Base-by-base conservation (phyloP, 1,140 invertebrate species). In the Hermetia illucens region DNA sequence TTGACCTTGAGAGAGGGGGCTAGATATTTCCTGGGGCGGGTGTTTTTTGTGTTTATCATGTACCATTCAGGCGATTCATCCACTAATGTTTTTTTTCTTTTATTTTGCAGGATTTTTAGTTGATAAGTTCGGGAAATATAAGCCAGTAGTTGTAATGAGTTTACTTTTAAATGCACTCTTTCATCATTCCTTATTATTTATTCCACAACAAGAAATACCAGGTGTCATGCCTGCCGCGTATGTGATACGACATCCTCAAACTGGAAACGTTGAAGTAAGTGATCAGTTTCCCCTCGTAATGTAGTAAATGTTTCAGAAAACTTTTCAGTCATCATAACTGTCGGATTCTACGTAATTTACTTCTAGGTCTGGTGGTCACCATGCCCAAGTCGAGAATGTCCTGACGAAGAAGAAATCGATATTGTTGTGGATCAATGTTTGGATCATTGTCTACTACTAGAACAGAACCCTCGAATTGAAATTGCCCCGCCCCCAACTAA, bases 41-140 rank as follows among this genome's bases (percentile, higher is more conserved):
- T n/a, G n/a, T n/a, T n/a, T n/a, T n/a, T n/a, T n/a, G n/a, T n/a
- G n/a, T n/a, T n/a, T n/a, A n/a, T n/a, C n/a, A n/a, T n/a, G n/a
- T n/a, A n/a, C n/a, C n/a, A n/a, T n/a, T n/a, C n/a, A n/a, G 12
- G 16, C 15, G 33, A 36, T 35, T 21, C 5, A 24, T 12, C 3
- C 18, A 22, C 36, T 4, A 15, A 20, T 35, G 21, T 21, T 19
- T 44, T 36, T 31, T 19, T 32, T 38, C 17, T 34, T 38, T 36
- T 22, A 37, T 64, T 57, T 55, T 66, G 31, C 42, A 79, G 79
- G 81, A 47, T 80, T 80, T 60, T 58, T 84, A 41, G 80, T 83
- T 42, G 81, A 86, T 57, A 81, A 79, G 59, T 78, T 83, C 51
- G 81, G 81, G 31, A 76, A 80, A 57, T 85, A 84, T 51, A 84